Evolutionary conservation across 2,797 vertebrate species (phyloP).

Genomic region (Macroramphosus scolopax): DNA sequence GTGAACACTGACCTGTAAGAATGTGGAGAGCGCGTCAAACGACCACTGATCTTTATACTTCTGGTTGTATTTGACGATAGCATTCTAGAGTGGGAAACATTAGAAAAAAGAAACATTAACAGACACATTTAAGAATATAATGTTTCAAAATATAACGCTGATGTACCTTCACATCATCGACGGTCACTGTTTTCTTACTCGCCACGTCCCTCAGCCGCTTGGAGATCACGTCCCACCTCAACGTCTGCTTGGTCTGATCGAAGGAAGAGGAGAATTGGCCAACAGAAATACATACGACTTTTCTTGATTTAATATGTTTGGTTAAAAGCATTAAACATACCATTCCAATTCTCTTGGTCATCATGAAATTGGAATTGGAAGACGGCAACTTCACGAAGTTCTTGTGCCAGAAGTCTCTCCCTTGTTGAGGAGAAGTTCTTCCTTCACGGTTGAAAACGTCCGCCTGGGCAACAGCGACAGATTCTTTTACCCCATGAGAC

Average conservation of each 20-base stretch:
- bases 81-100: slow-evolving; percentile 35
- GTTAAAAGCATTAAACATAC: not conserved
- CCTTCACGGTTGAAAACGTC: fast-evolving
- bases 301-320: no score
- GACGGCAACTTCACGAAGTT: slow-evolving; percentile 69
- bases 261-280: no score
- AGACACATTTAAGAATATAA: no score
- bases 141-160: no score
- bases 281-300: no score
- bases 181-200: not conserved
- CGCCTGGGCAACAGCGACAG: slow-evolving; percentile 35
- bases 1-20: slow-evolving; percentile 50
- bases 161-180: slow-evolving; percentile 48
- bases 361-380: not conserved
- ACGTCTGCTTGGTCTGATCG: fast-evolving
- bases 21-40: slow-evolving; percentile 57
- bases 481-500: no score
- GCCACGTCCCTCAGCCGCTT: slow-evolving; percentile 31
- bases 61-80: slow-evolving; percentile 65
- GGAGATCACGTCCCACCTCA: slow-evolving; percentile 39
- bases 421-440: fast-evolving
- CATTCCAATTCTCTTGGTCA: fast-evolving
- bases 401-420: slow-evolving; percentile 30
- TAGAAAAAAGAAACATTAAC: no score
- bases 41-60: slow-evolving; percentile 57